phyloP scores from a whole-genome alignment of 2,113 vertebrate species.

The Gobiocypris rarus region DNA sequence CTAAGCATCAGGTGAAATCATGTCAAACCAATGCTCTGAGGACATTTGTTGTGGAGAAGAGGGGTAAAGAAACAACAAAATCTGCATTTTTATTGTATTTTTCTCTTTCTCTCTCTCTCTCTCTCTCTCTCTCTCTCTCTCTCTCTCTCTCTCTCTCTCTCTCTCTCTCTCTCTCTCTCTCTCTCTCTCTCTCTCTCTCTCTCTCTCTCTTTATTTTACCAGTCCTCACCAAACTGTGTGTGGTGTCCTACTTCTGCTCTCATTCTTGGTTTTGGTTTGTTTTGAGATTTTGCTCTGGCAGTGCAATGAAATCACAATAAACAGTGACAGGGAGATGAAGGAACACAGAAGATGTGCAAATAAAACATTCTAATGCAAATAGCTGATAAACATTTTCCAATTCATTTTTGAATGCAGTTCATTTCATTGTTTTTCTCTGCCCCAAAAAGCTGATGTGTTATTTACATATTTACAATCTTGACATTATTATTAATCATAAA shows the following conservation, averaged over 20 bases:
- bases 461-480: background rate
- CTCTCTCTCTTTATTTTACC: constrained; percentile 2
- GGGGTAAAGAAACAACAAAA: constrained; percentile 58
- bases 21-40: constrained; percentile 69
- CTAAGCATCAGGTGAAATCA: constrained; percentile 70
- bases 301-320: background rate
- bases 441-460: background rate
- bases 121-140: background rate
- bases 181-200: background rate
- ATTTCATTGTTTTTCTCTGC: background rate
- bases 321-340: background rate
- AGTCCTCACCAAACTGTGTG: constrained; percentile 38
- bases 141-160: background rate
- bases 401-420: background rate
- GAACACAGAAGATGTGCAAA: background rate
- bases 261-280: constrained; percentile 37
- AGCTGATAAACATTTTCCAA: background rate
- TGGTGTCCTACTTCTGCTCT: constrained; percentile 48
- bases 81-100: constrained; percentile 56
- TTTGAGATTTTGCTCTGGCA: constrained; percentile 18
- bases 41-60: constrained; percentile 53
- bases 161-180: background rate
- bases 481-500: background rate
- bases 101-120: background rate
- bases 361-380: background rate